phyloP scores from a whole-genome alignment of 2,797 vertebrate species.

The Chiroxiphia lanceolata region DNA sequence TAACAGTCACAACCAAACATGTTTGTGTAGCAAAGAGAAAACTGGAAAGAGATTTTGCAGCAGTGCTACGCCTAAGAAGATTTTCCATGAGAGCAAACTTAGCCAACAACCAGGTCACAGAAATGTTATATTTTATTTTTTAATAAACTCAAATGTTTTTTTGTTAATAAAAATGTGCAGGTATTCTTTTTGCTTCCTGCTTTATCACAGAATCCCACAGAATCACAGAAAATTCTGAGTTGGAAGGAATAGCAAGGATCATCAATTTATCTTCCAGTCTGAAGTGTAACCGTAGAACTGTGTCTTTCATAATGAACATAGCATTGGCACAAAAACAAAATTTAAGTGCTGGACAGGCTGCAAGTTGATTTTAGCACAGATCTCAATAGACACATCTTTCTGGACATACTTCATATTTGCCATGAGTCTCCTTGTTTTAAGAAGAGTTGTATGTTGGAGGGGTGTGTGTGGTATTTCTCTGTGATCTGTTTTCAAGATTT shows the following conservation, averaged over 20 bases:
- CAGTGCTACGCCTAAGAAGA: not conserved
- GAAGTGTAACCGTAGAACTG: not conserved
- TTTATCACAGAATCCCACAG: not conserved
- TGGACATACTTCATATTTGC: not conserved
- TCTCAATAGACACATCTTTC: not conserved
- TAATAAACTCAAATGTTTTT: not conserved
- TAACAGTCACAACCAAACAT: accelerated
- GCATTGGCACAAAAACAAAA: not conserved
- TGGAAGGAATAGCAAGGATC: not conserved
- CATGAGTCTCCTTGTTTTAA: not conserved
- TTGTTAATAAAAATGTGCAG: not conserved
- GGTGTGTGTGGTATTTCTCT: not conserved
- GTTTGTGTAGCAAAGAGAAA: not conserved
- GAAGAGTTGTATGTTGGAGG: not conserved
- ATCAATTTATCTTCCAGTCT: not conserved
- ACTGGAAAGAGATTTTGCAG: not conserved
- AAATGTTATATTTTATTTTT: not conserved
- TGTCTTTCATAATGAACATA: not conserved
- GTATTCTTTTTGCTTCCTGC: not conserved
- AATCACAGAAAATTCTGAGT: not conserved
- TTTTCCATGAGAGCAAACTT: not conserved
- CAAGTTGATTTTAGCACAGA: not conserved
- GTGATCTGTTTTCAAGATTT: not conserved
- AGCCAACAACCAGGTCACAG: not conserved
- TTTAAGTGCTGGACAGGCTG: not conserved